Percentiles rank a stretch among this genome's conserved stretches.
These are phyloP conservation scores for Rhinogobio ventralis DNA, from an alignment of 2,797 vertebrate genomes.

Conservation along the genomic window DNA sequence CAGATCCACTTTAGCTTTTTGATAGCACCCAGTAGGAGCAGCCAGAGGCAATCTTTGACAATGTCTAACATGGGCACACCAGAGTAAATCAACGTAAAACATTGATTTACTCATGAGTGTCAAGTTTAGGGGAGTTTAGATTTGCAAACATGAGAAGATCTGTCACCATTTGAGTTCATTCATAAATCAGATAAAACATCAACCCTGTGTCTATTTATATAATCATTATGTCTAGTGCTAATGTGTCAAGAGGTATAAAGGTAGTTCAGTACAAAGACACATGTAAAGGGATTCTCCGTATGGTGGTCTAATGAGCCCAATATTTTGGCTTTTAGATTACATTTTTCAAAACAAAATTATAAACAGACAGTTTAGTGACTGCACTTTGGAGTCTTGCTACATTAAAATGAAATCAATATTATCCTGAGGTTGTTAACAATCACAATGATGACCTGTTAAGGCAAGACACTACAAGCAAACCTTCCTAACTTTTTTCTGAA, in stretches of 20 bases:
- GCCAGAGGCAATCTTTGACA: constrained; percentile 8
- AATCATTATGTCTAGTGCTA: constrained; percentile 31
- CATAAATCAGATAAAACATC: constrained; percentile 14
- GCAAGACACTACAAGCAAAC: constrained; percentile 29
- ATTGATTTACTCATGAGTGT: constrained; percentile 1
- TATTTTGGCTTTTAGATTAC: constrained; percentile 23
- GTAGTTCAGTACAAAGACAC: constrained; percentile 32
- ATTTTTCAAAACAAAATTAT: constrained; percentile 60
- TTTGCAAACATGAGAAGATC: constrained; percentile 56
- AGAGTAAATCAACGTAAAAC: not conserved
- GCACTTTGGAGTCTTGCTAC: constrained; percentile 74
- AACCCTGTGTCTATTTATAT: constrained; percentile 21
- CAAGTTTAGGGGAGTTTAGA: constrained; percentile 41
- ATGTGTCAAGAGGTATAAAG: constrained; percentile 41
- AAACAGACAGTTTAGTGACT: constrained; percentile 58
- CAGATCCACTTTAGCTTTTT: constrained; percentile 22
- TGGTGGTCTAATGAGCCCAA: constrained; percentile 37
- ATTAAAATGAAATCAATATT: constrained; percentile 72
- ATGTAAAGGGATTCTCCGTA: constrained; percentile 32
- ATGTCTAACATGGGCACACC: not conserved
- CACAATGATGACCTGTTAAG: constrained; percentile 56
- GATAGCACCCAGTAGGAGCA: not conserved
- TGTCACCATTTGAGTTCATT: not conserved
- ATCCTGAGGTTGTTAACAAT: constrained; percentile 81
- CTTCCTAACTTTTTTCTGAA: not conserved